Percentiles rank a stretch among this genome's conserved stretches.
These are phyloP conservation scores for Macrosiphum euphorbiae DNA, from an alignment of 2,888 invertebrate species.

Conservation along the genomic window DNA sequence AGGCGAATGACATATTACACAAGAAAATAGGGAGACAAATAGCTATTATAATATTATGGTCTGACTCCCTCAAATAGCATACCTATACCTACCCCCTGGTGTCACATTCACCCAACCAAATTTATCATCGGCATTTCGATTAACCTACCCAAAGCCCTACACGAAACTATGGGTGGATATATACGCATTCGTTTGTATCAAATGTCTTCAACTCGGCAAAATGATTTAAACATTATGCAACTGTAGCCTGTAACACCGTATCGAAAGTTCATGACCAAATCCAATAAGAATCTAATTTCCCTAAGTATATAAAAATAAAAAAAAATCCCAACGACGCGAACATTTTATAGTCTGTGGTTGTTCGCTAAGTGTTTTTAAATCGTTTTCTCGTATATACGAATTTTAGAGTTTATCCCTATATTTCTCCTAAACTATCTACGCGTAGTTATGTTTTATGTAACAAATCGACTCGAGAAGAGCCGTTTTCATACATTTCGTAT, in stretches of 20 bases:
- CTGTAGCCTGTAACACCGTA: not conserved
- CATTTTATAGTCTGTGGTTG: not conserved
- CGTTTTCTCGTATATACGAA: not conserved
- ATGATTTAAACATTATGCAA: conserved; percentile 5
- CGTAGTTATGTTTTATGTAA: not conserved
- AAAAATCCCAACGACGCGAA: not conserved
- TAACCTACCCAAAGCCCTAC: not conserved
- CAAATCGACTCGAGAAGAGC: not conserved
- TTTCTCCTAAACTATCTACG: not conserved
- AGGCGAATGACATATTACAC: not conserved
- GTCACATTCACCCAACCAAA: not conserved
- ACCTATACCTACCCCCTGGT: not conserved
- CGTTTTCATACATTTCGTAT: not conserved
- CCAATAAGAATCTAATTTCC: conserved; percentile 13
- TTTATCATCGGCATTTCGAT: not conserved
- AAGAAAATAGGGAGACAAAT: conserved; percentile 2
- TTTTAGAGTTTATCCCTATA: not conserved
- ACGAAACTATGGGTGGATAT: not conserved
- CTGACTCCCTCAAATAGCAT: not conserved
- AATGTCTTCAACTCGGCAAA: not conserved
- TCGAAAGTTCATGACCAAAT: not conserved
- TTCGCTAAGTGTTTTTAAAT: not conserved
- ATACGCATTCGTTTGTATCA: not conserved
- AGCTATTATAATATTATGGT: not conserved
- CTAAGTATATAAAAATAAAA: not conserved